Conservation (phyloP, 2,113 vertebrate genomes). For the Petromus typicus region DNA sequence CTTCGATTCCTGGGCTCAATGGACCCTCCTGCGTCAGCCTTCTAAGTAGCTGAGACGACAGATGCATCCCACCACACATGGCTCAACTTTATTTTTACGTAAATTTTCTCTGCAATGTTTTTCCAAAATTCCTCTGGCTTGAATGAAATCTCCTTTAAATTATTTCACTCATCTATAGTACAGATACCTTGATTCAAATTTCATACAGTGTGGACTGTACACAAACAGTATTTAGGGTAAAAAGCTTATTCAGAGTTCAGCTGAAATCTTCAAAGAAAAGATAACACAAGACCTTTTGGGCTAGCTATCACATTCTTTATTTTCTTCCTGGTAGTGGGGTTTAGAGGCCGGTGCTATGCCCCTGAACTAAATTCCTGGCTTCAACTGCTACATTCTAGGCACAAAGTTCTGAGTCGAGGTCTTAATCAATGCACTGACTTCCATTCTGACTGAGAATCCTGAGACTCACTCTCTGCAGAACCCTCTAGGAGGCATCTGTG, state of each 20-base stretch:
- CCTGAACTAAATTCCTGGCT: too few species aligned
- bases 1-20: not conserved
- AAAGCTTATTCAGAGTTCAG: not conserved
- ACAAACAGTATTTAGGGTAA: not conserved
- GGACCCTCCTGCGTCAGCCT: not conserved
- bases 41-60: not conserved
- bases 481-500: not conserved
- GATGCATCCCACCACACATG: not conserved
- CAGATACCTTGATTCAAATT: slow-evolving; percentile 29
- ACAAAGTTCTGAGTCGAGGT: not conserved
- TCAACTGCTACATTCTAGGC: not conserved
- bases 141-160: slow-evolving; percentile 26
- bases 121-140: not conserved
- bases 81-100: not conserved
- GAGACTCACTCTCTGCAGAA: not conserved
- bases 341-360: too few species aligned
- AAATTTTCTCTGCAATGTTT: not conserved
- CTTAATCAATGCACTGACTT: slow-evolving; percentile 2
- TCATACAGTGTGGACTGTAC: not conserved
- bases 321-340: too few species aligned
- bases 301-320: not conserved
- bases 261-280: slow-evolving; percentile 19
- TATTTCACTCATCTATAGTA: not conserved
- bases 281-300: not conserved
- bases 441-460: not conserved